Conservation (phyloP, 2,113 vertebrate genomes). For the Thamnophis sirtalis region DNA sequence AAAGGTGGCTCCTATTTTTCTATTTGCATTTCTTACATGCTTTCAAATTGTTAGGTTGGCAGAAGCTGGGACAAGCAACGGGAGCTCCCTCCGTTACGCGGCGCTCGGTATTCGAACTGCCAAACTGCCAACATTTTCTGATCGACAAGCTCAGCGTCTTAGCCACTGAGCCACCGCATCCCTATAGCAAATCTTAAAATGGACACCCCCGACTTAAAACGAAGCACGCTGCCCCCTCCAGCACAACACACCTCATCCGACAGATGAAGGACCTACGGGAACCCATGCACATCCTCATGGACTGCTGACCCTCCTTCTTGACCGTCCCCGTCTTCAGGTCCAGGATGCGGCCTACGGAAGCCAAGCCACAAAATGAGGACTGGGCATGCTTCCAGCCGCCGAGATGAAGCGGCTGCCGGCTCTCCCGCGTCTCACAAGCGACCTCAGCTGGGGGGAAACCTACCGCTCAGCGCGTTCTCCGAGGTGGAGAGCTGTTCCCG, state of each 20-base stretch:
- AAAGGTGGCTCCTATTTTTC: no score
- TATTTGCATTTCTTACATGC: no score
- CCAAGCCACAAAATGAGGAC: not conserved
- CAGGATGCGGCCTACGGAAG: conserved; percentile 82
- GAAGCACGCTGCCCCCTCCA: not conserved
- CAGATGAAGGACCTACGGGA: conserved; percentile 95
- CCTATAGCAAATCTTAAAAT: no score
- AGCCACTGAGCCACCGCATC: no score
- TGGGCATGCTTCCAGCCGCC: not conserved
- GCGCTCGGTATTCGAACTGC: no score
- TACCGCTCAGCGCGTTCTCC: conserved; percentile 86
- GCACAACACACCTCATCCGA: conserved; percentile 85
- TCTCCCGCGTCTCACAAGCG: not conserved
- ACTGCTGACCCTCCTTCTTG: conserved; percentile 95
- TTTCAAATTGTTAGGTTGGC: no score
- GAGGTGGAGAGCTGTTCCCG: conserved; percentile 92
- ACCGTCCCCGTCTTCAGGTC: conserved; percentile 96
- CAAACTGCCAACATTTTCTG: no score
- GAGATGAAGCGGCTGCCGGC: fast-evolving
- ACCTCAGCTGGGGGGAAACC: not conserved
- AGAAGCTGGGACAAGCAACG: no score
- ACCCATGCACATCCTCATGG: conserved; percentile 95
- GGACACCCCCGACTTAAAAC: not conserved
- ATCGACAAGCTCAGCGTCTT: no score
- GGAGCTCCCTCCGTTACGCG: no score